Evolutionary conservation across 2,113 vertebrate genomes (phyloP), one percentile per base, ranked within the genome.

Genomic region (Fulica atra): DNA sequence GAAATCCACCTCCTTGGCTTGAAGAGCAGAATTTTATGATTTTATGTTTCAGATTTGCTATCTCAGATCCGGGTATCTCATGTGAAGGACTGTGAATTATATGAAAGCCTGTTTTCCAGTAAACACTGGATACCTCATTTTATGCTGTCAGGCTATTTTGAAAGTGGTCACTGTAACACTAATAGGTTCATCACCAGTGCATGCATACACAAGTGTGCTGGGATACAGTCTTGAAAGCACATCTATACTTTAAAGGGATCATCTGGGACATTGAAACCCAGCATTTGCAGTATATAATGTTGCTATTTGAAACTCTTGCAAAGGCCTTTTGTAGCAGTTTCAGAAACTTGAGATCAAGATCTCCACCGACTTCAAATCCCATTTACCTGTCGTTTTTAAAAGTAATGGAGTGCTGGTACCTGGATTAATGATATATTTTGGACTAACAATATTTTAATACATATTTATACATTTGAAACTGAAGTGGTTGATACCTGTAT

Each of bases 161-260:
- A 36, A 91, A 84, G 70, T 46, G 15, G 1, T 60, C 19, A 6
- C 33, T 65, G 6, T 31, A 36, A 13, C 13, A 19, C 0, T 1
- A 10, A 11, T 19, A 23, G 1, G 3, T 29, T 60, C 36, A 51
- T 28, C 25, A 19, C 6, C 3, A 59, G 24, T 50, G 21, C 9
- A 9, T 3, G 3, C 1, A 0, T 13, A 24, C 19, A 29, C 7
- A n/a, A 0, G 0, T 24, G 16, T 65, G 9, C 4, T 51, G 25
- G 26, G 42, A 53, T 26, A 48, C 2, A 35, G 60, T 31, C 31
- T n/a, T 8, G 3, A 42, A 74, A 15, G 11, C 16, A n/a, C 16
- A 60, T 24, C 3, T 60, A 0, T 25, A 3, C 40, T 13, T 48
- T 25, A 36, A 85, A 87, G 25, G 23, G 12, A 26, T 77, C 46